These are phyloP conservation scores for Callipepla californica DNA, from an alignment of 2,113 vertebrate genomes.

Conservation along the genomic window DNA sequence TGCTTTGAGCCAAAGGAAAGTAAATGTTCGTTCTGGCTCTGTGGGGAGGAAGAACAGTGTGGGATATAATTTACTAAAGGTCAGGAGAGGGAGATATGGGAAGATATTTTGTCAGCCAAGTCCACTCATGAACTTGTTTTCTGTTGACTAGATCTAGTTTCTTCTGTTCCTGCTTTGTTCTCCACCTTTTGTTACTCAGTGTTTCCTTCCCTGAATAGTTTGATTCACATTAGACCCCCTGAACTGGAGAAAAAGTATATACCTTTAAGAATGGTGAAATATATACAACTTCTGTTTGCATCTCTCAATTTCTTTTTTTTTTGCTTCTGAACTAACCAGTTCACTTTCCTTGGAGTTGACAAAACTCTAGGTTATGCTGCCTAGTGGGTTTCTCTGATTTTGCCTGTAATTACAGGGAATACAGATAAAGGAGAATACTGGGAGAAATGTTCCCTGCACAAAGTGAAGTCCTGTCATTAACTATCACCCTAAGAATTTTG, in stretches of 20 bases:
- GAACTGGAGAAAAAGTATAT: background rate
- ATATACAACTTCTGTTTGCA: background rate
- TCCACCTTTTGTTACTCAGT: background rate
- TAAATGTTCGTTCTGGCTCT: background rate
- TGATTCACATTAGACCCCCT: background rate
- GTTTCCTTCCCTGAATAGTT: background rate
- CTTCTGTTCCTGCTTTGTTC: background rate
- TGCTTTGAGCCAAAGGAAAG: background rate
- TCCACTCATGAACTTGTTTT: background rate
- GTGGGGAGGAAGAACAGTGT: background rate
- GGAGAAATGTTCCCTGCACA: background rate
- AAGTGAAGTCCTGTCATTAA: background rate
- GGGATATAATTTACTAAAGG: background rate
- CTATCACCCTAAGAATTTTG: background rate
- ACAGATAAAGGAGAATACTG: background rate
- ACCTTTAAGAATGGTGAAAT: background rate
- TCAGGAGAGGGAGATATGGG: background rate
- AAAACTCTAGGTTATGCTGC: background rate
- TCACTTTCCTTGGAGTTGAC: background rate
- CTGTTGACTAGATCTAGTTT: background rate
- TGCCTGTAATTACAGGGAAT: background rate
- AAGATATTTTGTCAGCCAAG: background rate
- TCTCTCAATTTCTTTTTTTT: background rate
- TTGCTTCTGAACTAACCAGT: background rate
- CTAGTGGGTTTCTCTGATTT: background rate